A percentile compares a stretch with the other conserved stretches of the same genome.
phyloP scores from a whole-genome alignment of 2,888 invertebrate genomes.

The Pharmacophagus antenor region DNA sequence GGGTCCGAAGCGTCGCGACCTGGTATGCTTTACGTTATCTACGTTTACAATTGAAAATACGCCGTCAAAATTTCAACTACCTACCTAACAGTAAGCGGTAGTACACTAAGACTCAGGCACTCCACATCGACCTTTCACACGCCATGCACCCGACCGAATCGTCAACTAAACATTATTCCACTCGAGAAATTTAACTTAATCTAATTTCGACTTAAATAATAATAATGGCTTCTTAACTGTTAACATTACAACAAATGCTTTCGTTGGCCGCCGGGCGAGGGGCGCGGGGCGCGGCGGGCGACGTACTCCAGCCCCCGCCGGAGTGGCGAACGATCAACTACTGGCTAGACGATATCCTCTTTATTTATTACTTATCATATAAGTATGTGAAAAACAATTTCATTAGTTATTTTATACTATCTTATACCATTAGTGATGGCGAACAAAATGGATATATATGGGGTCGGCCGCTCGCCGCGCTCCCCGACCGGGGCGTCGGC shows the following conservation, averaged over 20 bases:
- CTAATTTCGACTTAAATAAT: slow-evolving; percentile 76
- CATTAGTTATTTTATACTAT: slow-evolving; percentile 64
- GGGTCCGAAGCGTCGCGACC: slow-evolving; percentile 64
- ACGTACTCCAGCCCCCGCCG: slow-evolving; percentile 52
- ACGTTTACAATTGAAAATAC: slow-evolving; percentile 77
- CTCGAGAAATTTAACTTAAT: slow-evolving; percentile 79
- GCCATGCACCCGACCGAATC: slow-evolving; percentile 75
- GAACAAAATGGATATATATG: slow-evolving; percentile 47
- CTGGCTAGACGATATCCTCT: slow-evolving; percentile 68
- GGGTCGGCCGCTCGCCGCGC: slow-evolving; percentile 45
- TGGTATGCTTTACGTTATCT: slow-evolving; percentile 70
- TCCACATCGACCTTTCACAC: slow-evolving; percentile 66
- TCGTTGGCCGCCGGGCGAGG: slow-evolving; percentile 74
- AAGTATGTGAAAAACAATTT: slow-evolving; percentile 75
- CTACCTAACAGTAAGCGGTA: slow-evolving; percentile 81
- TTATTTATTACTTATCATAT: slow-evolving; percentile 70
- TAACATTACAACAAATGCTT: slow-evolving; percentile 79
- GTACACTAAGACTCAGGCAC: slow-evolving; percentile 78
- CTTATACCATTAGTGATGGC: slow-evolving; percentile 59
- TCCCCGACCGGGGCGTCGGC: slow-evolving; percentile 35
- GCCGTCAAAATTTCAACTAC: slow-evolving; percentile 79
- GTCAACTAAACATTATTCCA: slow-evolving; percentile 74
- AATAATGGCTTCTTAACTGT: slow-evolving; percentile 79
- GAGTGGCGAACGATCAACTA: slow-evolving; percentile 63
- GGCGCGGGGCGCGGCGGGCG: slow-evolving; percentile 64